Percentiles rank a stretch among this genome's conserved stretches.
Conservation (phyloP, 2,797 vertebrate genomes). For the Diglossa cyanea region DNA sequence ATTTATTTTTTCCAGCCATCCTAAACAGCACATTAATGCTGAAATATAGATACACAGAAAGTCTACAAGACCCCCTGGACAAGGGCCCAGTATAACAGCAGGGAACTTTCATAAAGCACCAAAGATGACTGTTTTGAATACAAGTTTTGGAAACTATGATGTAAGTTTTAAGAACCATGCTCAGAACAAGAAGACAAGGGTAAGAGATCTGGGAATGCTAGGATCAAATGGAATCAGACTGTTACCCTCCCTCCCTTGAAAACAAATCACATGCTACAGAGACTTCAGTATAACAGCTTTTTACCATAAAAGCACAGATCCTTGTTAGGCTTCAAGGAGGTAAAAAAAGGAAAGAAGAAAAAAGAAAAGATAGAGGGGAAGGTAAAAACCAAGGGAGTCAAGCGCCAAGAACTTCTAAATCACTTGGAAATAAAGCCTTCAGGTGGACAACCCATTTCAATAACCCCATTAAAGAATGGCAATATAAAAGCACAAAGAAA, state of each 20-base stretch:
- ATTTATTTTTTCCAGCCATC: not conserved
- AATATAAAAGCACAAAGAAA: not conserved
- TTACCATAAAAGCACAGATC: not conserved
- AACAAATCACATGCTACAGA: not conserved
- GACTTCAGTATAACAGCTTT: not conserved
- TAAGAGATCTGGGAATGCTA: not conserved
- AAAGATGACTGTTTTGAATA: not conserved
- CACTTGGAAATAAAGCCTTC: not conserved
- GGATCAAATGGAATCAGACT: not conserved
- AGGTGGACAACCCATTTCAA: not conserved
- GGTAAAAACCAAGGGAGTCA: not conserved
- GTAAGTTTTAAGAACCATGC: not conserved
- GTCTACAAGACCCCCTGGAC: not conserved
- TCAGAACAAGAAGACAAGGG: not conserved
- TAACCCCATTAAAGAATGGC: not conserved
- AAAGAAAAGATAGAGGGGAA: accelerated
- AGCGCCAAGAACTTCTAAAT: not conserved
- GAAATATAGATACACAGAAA: not conserved
- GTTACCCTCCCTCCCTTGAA: not conserved
- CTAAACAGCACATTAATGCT: not conserved
- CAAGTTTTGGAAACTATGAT: not conserved
- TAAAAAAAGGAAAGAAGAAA: too few relatives aligned
- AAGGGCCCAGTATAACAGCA: not conserved
- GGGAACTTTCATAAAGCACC: not conserved
- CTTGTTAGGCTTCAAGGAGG: not conserved